Evolutionary conservation across 2,888 invertebrate genomes (phyloP).

Genomic region (Stenodema calcarata): DNA sequence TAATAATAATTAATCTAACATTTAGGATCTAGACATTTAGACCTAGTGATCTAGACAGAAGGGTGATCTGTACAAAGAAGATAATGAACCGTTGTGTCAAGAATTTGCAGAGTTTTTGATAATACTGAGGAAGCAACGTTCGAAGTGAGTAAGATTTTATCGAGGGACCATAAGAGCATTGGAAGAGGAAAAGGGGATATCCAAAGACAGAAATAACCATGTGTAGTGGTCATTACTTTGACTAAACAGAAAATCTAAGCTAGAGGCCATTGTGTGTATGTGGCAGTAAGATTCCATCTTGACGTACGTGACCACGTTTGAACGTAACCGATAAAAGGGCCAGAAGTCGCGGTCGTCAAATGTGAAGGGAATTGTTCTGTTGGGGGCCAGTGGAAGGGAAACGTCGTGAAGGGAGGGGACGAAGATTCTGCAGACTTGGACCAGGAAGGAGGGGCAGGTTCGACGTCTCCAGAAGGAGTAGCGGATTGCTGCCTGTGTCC

Average conservation of each 20-base stretch:
- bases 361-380: not conserved
- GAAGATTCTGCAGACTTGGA: not conserved
- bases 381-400: not conserved
- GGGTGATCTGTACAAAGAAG: too few species aligned
- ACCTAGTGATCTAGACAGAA: too few species aligned
- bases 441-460: not conserved
- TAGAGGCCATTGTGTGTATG: not conserved
- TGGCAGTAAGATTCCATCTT: not conserved
- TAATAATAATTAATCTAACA: too few species aligned
- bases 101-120: too few species aligned
- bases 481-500: constrained; percentile 50
- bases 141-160: too few species aligned
- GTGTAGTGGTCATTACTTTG: not conserved
- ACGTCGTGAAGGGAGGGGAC: not conserved
- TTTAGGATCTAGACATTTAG: too few species aligned
- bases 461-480: constrained; percentile 43
- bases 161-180: too few species aligned
- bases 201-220: not conserved
- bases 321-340: not conserved
- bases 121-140: too few species aligned
- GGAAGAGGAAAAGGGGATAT: too few species aligned
- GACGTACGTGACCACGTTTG: not conserved
- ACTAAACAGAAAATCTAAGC: not conserved
- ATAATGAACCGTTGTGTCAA: too few species aligned
- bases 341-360: not conserved